A percentile compares a stretch with the other conserved stretches of the same genome.
Evolutionary conservation across 2,888 invertebrate genomes (phyloP).

Genomic region (Habrosyne pyritoides): DNA sequence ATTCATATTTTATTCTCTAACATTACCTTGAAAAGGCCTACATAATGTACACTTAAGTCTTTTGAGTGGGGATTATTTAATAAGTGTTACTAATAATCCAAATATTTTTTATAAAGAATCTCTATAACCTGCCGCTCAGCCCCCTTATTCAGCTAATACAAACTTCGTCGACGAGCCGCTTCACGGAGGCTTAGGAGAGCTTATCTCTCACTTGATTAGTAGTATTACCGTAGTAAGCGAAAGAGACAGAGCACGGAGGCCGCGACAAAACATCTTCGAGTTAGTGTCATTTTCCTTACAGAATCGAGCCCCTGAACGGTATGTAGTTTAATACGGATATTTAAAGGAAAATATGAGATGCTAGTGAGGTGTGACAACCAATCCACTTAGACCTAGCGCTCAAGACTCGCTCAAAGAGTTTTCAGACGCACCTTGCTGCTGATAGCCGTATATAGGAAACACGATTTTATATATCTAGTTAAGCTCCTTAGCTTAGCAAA

Average conservation of each 20-base stretch:
- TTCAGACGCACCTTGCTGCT: conserved; percentile 14
- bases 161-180: too few relatives aligned
- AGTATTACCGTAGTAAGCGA: too few relatives aligned
- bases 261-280: too few relatives aligned
- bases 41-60: not conserved
- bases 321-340: conserved; percentile 27
- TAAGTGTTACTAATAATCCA: not conserved
- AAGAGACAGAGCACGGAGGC: too few relatives aligned
- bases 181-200: too few relatives aligned
- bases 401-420: conserved; percentile 11
- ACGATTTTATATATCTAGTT: not conserved
- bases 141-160: too few relatives aligned
- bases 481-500: not conserved
- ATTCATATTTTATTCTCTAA: not conserved
- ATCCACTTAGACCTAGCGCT: conserved; percentile 37
- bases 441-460: conserved; percentile 10
- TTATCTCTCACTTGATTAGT: too few relatives aligned
- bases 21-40: not conserved
- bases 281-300: too few relatives aligned
- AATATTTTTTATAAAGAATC: not conserved
- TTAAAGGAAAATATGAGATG: conserved; percentile 46
- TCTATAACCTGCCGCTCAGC: not conserved
- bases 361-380: conserved; percentile 34
- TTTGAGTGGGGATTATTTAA: not conserved
- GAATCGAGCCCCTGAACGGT: too few relatives aligned